A percentile compares a stretch with the other conserved stretches of the same genome.
phyloP scores from a whole-genome alignment of 2,113 vertebrate species.

The Bungarus multicinctus region DNA sequence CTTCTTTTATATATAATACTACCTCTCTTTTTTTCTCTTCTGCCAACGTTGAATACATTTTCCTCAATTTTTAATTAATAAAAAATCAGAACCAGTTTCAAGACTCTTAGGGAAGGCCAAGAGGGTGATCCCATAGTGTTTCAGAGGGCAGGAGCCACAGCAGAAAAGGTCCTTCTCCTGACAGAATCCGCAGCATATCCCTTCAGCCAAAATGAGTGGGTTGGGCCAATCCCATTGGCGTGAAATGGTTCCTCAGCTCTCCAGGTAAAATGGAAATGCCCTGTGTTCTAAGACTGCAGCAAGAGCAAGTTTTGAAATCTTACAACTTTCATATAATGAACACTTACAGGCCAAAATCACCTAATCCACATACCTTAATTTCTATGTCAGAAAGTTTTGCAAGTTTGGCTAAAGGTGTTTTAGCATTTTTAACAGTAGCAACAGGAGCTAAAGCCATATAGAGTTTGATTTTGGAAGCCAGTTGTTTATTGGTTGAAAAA shows the following conservation, averaged over 20 bases:
- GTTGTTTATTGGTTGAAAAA: constrained; percentile 42
- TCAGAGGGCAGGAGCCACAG: neutral
- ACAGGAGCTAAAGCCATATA: constrained; percentile 85
- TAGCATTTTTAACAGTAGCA: constrained; percentile 71
- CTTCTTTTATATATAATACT: too few relatives aligned
- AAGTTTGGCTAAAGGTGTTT: constrained; percentile 76
- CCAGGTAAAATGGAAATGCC: neutral
- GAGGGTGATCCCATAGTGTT: neutral
- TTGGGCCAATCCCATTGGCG: too few relatives aligned
- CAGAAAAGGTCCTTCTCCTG: neutral
- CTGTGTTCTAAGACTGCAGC: too few relatives aligned
- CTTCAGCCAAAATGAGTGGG: neutral
- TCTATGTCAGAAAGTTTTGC: constrained; percentile 72
- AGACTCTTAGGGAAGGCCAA: neutral
- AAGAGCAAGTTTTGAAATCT: neutral
- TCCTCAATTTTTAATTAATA: too few relatives aligned
- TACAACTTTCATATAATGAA: neutral
- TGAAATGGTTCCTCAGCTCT: neutral
- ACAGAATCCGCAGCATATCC: neutral
- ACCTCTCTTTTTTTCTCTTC: too few relatives aligned
- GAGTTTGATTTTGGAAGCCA: constrained; percentile 85
- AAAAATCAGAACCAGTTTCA: neutral
- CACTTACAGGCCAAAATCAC: neutral
- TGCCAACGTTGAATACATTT: too few relatives aligned
- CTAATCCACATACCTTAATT: constrained; percentile 71